Percentiles rank a stretch among this genome's conserved stretches.
Conservation (phyloP, 1,140 invertebrate species). For the Meteorus sp. region DNA sequence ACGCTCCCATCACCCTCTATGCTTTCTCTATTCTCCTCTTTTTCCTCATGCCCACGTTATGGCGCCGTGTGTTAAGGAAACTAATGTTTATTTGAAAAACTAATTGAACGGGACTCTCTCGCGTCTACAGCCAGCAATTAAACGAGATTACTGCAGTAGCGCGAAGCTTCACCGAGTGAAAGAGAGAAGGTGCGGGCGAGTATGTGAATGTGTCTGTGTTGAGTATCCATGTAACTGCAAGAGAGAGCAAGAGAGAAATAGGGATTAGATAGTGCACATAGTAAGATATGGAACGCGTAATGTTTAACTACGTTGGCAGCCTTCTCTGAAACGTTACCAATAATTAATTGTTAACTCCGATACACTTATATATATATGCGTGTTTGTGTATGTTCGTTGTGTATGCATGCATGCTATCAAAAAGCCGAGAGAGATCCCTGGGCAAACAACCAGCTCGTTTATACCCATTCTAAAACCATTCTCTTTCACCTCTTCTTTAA, state of each 20-base stretch:
- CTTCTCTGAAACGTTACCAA: slow-evolving; percentile 47
- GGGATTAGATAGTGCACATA: slow-evolving; percentile 58
- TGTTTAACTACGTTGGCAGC: slow-evolving; percentile 54
- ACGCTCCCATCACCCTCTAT: not conserved
- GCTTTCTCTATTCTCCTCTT: not conserved
- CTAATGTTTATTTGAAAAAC: slow-evolving; percentile 63
- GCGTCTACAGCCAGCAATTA: slow-evolving; percentile 60
- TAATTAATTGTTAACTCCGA: slow-evolving; percentile 57
- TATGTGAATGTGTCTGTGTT: too few species aligned
- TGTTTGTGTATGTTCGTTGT: too few species aligned
- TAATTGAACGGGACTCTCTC: slow-evolving; percentile 60
- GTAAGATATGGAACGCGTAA: slow-evolving; percentile 59
- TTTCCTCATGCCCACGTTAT: slow-evolving; percentile 43
- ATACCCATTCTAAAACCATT: not conserved
- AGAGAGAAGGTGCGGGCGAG: slow-evolving; percentile 12
- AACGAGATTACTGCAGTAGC: slow-evolving; percentile 58
- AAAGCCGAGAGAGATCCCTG: slow-evolving; percentile 38
- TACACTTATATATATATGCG: too few species aligned
- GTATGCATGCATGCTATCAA: slow-evolving; percentile 41
- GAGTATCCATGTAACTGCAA: not conserved
- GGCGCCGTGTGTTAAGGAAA: slow-evolving; percentile 59
- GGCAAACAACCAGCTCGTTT: slow-evolving; percentile 10
- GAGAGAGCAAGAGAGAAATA: slow-evolving; percentile 28
- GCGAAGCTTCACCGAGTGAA: slow-evolving; percentile 41
- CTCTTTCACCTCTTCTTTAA: not conserved